Base-by-base conservation (phyloP, 1,140 invertebrate genomes). In the Bombus cullumanus region DNA sequence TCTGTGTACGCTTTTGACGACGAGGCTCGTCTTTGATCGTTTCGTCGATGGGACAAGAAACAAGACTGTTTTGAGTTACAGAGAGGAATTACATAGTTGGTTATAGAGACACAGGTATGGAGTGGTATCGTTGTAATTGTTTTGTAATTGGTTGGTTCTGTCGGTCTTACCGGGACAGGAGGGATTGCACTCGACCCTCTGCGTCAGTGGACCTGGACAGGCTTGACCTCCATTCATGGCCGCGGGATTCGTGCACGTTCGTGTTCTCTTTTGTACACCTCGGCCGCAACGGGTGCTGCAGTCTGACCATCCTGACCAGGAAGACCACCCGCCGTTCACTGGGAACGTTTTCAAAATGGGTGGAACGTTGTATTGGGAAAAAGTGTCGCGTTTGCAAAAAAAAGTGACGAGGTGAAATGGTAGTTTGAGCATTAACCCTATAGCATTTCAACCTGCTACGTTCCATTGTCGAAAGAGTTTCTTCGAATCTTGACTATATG, bases 291-390 rank as follows among this genome's bases (percentile, higher is more conserved):
- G 94, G 47, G 95, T 94, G 92, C 96, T 96, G 95, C 98, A 99
- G 75, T 98, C 97, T 1, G 97, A 97, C 98, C 98, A 99, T 6
- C 97, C 95, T 10, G 98, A 98, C 98, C 98, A 99, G 39, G 97
- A 86, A 96, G 98, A 85, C 99, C 99, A 95, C 98, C 98, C 83
- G 98, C 99, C 95, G 91, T 95, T 95, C 80, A 95, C 95, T 99
- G 96, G 80, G 95, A 87, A 90, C 73, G 66, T 62, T 78, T 81
- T 57, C 59, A n/a, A 15, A 81, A 85, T 9, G 10, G 18, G 18
- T 28, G 76, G 18, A 72, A 62, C 0, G 37, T 34, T 66, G 66
- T 47, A 9, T 10, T 28, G 10, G 3, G 34, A n/a, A 39, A 34
- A 13, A 12, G 34, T 25, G 28, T 57, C 25, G 31, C 28, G 41